phyloP scores from a whole-genome alignment of 2,113 vertebrate genomes.

The Elaphurus davidianus region DNA sequence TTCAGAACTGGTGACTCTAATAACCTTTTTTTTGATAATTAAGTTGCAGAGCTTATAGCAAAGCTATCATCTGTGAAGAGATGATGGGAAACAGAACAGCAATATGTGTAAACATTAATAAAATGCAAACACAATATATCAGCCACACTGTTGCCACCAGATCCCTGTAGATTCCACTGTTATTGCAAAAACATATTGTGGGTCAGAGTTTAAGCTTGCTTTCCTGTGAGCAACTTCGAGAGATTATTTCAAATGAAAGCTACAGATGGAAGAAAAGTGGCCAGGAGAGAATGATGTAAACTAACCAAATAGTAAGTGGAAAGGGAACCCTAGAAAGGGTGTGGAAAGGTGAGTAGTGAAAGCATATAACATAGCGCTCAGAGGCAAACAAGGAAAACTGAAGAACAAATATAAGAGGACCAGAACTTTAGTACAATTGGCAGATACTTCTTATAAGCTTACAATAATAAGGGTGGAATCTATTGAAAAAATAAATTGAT shows the following conservation, averaged over 20 bases:
- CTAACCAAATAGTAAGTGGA: background rate
- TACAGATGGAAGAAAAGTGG: background rate
- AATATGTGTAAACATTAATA: background rate
- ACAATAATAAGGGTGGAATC: background rate
- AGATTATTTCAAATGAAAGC: background rate
- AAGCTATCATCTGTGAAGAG: background rate
- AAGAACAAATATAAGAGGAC: background rate
- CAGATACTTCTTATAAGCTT: background rate
- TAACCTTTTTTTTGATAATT: background rate
- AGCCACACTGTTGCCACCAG: background rate
- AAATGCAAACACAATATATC: background rate
- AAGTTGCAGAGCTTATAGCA: background rate
- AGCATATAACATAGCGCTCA: rapidly evolving
- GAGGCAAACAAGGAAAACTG: background rate
- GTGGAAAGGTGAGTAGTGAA: no score
- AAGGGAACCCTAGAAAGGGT: background rate
- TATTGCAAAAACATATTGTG: background rate
- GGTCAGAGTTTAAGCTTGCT: background rate
- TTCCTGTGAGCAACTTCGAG: background rate
- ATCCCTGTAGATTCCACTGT: background rate
- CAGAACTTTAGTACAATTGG: background rate
- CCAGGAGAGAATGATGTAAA: background rate
- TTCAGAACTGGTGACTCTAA: background rate
- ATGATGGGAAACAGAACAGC: background rate
- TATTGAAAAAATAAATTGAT: background rate